Percentiles rank a stretch among this genome's conserved stretches.
phyloP scores from a whole-genome alignment of 1,140 invertebrate genomes.

The Coboldia fuscipes region DNA sequence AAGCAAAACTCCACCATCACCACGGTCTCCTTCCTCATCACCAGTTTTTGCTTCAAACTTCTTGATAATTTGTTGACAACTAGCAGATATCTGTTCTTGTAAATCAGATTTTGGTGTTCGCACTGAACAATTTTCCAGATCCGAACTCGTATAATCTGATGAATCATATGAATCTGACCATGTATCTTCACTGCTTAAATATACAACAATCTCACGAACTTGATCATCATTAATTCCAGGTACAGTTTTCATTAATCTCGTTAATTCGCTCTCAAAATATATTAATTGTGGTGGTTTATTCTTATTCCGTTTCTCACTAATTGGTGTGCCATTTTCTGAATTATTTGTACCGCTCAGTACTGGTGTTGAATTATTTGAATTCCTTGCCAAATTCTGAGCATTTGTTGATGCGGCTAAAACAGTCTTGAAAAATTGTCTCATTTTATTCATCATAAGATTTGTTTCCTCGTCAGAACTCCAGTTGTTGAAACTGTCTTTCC shows the following conservation, averaged over 20 bases:
- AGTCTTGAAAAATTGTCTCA: slow-evolving; percentile 77
- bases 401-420: slow-evolving; percentile 48
- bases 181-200: slow-evolving; percentile 73
- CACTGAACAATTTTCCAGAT: slow-evolving; percentile 47
- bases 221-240: slow-evolving; percentile 75
- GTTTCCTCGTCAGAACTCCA: slow-evolving; percentile 87
- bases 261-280: slow-evolving; percentile 74
- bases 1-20: slow-evolving; percentile 27
- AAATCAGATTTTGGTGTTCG: slow-evolving; percentile 42
- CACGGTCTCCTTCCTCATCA: slow-evolving; percentile 25
- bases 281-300: slow-evolving; percentile 63
- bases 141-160: slow-evolving; percentile 74
- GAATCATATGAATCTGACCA: slow-evolving; percentile 85
- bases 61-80: slow-evolving; percentile 69
- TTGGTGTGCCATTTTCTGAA: slow-evolving; percentile 27
- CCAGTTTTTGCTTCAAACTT: slow-evolving; percentile 45
- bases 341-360: slow-evolving; percentile 19
- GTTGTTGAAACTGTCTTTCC: slow-evolving; percentile 80
- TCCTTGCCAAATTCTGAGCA: slow-evolving; percentile 18
- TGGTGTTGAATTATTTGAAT: slow-evolving; percentile 13
- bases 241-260: slow-evolving; percentile 76
- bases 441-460: slow-evolving; percentile 86
- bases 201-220: slow-evolving; percentile 76
- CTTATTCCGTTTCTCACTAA: slow-evolving; percentile 30
- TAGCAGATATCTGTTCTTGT: slow-evolving; percentile 67